Base-by-base conservation (phyloP, 2,888 invertebrate species). In the Melangyna quadrimaculata region DNA sequence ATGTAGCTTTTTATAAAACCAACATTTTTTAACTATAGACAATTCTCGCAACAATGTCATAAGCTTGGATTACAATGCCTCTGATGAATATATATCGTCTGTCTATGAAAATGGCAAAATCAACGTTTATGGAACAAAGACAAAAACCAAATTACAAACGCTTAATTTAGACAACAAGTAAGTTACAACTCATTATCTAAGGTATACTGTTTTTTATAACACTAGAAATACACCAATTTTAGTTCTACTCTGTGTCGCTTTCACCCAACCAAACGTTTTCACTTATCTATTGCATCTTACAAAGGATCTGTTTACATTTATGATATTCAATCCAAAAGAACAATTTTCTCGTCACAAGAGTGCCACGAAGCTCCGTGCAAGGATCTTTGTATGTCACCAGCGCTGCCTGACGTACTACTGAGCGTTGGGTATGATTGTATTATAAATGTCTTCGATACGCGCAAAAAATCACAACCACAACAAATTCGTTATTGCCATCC, bases 341-440 rank as follows among this genome's bases (percentile, higher is more conserved):
- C 88, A 51, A 84, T 90, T 22, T 91, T 90, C 59, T 88, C 90
- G 35, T 87, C 89, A 0, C 67, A 78, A 8, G 90, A 91, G 55
- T 90, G 90, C 1, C 92, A 92, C 79, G 87, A 87, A 19, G 90
- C 92, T 0, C 92, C 92, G 1, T 92, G 92, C 53, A 90, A 91
- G 2, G 92, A 92, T 86, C 79, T 92, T 7, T 90, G 89, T 77
- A 91, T 91, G 90, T 90, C 90, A 17, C 88, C 89, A 5, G 83
- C 88, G 0, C 86, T 88, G 45, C 91, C 92, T 0, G 89, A 91
- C 65, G 83, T 90, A 24, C 87, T 92, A 59, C 87, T 92, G 48
- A 91, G 90, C 75, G 92, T 90, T n/a, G 92, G 92, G 1, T 92
- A 90, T 69, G 92, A 92, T 82, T 91, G 91, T 75, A 87, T 89